A percentile compares a stretch with the other conserved stretches of the same genome.
Conservation (phyloP, 2,888 invertebrate species). For the Ectropis crepuscularia region DNA sequence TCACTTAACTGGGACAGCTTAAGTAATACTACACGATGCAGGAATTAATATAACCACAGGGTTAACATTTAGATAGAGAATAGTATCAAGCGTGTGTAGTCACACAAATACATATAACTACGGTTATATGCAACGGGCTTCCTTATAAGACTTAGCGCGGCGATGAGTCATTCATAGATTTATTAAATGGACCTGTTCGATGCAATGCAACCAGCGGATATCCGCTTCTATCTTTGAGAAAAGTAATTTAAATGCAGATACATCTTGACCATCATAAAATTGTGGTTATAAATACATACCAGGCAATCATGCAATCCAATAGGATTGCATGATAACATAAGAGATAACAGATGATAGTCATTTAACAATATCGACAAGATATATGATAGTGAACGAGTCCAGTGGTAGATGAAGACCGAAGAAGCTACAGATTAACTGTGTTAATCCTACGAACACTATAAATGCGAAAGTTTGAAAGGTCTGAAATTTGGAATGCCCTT, state of each 20-base stretch:
- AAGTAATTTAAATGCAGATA: conserved; percentile 1
- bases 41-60: background rate
- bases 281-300: background rate
- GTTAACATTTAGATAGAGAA: conserved; percentile 10
- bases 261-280: background rate
- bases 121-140: conserved; percentile 16
- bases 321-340: too few species aligned
- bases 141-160: conserved; percentile 13
- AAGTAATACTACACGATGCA: conserved; percentile 7
- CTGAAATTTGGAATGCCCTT: too few species aligned
- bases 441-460: too few species aligned
- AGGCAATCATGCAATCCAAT: too few species aligned
- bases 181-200: conserved; percentile 14
- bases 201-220: conserved; percentile 23
- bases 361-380: too few species aligned
- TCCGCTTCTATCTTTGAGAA: conserved; percentile 21
- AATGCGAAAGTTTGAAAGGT: too few species aligned
- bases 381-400: too few species aligned
- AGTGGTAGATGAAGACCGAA: too few species aligned
- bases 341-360: too few species aligned
- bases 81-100: conserved; percentile 20
- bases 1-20: background rate
- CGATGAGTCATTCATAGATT: conserved; percentile 26
- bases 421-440: too few species aligned
- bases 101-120: conserved; percentile 6